Evolutionary conservation across 2,888 invertebrate species (phyloP).

Genomic region (Heliconius ethilla): DNA sequence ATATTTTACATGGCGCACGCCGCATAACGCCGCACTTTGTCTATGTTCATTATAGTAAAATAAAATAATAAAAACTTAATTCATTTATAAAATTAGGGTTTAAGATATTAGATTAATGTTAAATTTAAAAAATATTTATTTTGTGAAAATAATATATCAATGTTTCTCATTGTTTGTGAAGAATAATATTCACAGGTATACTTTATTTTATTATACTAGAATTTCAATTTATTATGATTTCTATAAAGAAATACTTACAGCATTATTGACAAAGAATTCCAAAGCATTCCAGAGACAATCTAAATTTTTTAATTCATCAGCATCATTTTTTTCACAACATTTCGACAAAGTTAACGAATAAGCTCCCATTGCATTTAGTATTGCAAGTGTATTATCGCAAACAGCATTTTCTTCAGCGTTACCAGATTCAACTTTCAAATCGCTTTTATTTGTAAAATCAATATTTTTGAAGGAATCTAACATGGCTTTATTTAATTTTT

Average conservation of each 20-base stretch:
- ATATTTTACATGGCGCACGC: no score
- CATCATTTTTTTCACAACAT: constrained; percentile 68
- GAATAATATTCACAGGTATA: no score
- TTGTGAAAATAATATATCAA: no score
- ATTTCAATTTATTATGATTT: neutral
- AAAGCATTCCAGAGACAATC: constrained; percentile 68
- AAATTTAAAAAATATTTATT: no score
- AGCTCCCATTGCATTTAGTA: constrained; percentile 71
- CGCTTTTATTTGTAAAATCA: constrained; percentile 58
- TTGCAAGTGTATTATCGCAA: constrained; percentile 60
- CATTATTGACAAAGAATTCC: constrained; percentile 66
- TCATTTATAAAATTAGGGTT: no score
- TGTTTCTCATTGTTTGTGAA: no score
- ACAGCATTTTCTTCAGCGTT: constrained; percentile 61
- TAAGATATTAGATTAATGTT: no score
- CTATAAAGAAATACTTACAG: constrained; percentile 62
- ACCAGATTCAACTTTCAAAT: constrained; percentile 48
- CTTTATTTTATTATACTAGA: neutral
- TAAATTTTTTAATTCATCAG: constrained; percentile 64
- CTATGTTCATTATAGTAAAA: no score
- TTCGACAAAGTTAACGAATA: constrained; percentile 70
- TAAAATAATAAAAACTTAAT: no score
- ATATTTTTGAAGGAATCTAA: constrained; percentile 68
- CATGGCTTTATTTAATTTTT: constrained; percentile 66
- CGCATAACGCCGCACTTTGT: no score